Base-by-base conservation (phyloP, 2,888 invertebrate species). In the Hydrotaea cyrtoneurina region DNA sequence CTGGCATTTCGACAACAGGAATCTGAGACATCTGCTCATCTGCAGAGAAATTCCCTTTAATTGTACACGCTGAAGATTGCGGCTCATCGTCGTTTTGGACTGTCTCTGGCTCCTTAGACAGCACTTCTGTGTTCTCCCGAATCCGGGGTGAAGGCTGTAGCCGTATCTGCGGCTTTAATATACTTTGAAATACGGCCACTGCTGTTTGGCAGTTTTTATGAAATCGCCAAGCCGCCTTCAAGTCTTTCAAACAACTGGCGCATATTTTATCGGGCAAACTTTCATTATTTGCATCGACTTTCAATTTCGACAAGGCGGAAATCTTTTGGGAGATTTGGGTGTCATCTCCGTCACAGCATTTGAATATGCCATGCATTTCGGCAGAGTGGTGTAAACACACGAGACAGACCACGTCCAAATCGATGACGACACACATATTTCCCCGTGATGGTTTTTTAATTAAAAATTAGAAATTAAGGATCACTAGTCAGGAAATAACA, bases 221-320 rank as follows among this genome's bases (percentile, higher is more conserved):
- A 82, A 92, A 92, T 26, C 90, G 89, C 86, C 90, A 92, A 3
- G 92, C 90, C 1, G 90, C 87, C 66, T 88, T 88, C 1, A 92
- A 86, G 80, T 92, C 93, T 1, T 87, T 82, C 5, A 90, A 78
- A 46, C 92, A 92, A 10, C 86, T 86, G 0, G 78, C 59, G 72
- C 92, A 92, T 57, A 92, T 92, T 82, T 91, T 91, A 55, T 91
- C 89, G 0, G 93, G 92, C 11, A 90, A 71, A 31, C 89, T 88
- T 15, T 86, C 85, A 72, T 86, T 86, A 15, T 86, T 87, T 21
- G 84, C 79, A 21, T 88, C 88, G 31, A 91, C 83, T 75, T 87
- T 86, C 31, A 91, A 74, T 15, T 89, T 88, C 3, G 91, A 91
- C 78, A 92, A 91, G 64, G 87, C 86, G 72, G 90, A 89, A 53